Evolutionary conservation across 2,888 invertebrate genomes (phyloP), one percentile per base, ranked within the genome.

Genomic region (Drosophila histrio): DNA sequence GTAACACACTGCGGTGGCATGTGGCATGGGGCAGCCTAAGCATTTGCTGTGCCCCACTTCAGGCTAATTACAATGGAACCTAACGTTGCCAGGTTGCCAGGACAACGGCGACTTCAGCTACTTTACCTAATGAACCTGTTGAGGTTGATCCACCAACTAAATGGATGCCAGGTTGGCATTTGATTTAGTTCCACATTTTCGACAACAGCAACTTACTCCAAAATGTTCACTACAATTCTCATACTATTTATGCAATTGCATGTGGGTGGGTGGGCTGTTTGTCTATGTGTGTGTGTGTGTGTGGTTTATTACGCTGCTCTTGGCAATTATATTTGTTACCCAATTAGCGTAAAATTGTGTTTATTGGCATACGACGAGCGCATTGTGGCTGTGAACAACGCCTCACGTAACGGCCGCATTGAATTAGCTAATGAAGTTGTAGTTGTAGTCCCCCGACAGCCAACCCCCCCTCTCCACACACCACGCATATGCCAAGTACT

Each of bases 321-420:
- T 89, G 85, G 88, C 90, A 88, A 90, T 90, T 88, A 89, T 90
- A 90, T 88, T 90, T 89, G 83, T 85, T 85, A 86, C 87, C 79
- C 89, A 89, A 90, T 90, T 90, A 90, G 81, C 77, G 79, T 79
- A 87, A 89, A 89, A 87, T 89, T 89, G 89, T 87, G 86, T 83
- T 88, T 88, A 89, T 87, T 87, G 87, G 89, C 76, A 79, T 81
- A 77, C 73, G 58, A 69, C 38, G 56, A 39, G 47, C 15, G 52
- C 53, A 9, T 26, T 38, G 28, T 28, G 30, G 32, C 38, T 11
- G 17, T 32, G 30, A 30, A 17, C 30, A 39, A 30, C 39, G 50
- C 30, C 58, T 49, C 39, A 59, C 65, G 60, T 58, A 56, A 49
- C 36, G 54, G 58, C 62, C 65, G 52, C 72, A 79, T 74, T 75